These are phyloP conservation scores for Mesaphorura yosii DNA, from an alignment of 1,140 invertebrate genomes.

Conservation along the genomic window DNA sequence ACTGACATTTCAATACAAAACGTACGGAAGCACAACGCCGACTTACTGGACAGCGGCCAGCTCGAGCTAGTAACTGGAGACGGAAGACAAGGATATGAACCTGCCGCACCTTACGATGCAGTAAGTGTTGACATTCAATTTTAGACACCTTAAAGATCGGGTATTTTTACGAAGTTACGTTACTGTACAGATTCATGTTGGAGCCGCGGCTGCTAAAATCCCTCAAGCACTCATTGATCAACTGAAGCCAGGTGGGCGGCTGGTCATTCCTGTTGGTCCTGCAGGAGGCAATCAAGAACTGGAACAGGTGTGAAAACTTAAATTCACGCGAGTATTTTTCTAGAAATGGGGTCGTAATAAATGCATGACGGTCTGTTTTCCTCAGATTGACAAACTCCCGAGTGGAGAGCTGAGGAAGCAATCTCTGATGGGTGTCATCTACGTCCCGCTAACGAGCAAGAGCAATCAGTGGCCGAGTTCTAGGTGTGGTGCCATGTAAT, in stretches of 20 bases:
- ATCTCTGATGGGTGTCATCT: constrained; percentile 87
- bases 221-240: constrained; percentile 26
- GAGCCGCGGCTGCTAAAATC: constrained; percentile 32
- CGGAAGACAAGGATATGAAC: constrained; percentile 44
- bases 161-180: no score
- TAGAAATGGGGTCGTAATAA: neutral
- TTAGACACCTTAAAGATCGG: no score
- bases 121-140: no score
- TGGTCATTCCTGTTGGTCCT: constrained; percentile 84
- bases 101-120: constrained; percentile 49
- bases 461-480: constrained; percentile 50
- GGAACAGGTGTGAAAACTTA: constrained; percentile 52
- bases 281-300: constrained; percentile 68
- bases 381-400: constrained; percentile 69
- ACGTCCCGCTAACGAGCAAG: constrained; percentile 90
- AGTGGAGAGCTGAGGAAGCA: constrained; percentile 68
- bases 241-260: constrained; percentile 23
- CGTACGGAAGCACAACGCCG: constrained; percentile 42
- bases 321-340: neutral
- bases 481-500: neutral
- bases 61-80: constrained; percentile 44
- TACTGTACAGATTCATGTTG: constrained; percentile 61
- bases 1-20: constrained; percentile 45
- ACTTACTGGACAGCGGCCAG: constrained; percentile 36
- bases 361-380: neutral